Conservation (phyloP, 2,113 vertebrate genomes). For the Pollachius pollachius region DNA sequence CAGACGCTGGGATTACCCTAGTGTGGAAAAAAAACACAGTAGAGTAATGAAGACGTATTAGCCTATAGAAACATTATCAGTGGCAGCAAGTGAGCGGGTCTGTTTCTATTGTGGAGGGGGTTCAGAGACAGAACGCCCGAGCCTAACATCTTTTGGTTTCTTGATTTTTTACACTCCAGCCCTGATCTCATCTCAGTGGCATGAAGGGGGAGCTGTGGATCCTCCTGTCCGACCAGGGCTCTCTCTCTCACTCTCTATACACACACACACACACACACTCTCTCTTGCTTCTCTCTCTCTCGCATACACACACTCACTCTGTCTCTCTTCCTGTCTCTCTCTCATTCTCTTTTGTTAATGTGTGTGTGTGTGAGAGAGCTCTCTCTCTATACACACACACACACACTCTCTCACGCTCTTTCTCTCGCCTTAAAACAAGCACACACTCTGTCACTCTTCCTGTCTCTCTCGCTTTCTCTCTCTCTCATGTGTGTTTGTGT, state of each 20-base stretch:
- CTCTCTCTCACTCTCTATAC: slow-evolving; percentile 46
- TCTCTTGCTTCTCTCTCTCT: neutral
- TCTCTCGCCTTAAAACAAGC: too few species aligned
- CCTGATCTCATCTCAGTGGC: slow-evolving; percentile 79
- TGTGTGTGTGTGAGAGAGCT: too few species aligned
- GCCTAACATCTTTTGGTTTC: slow-evolving; percentile 30
- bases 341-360: too few species aligned
- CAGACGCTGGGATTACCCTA: neutral
- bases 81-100: slow-evolving; percentile 19
- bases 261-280: neutral
- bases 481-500: too few species aligned
- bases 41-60: slow-evolving; percentile 62
- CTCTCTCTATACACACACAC: too few species aligned
- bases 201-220: slow-evolving; percentile 98
- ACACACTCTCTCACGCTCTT: too few species aligned
- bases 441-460: too few species aligned
- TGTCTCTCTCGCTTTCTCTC: too few species aligned
- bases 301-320: neutral
- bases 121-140: slow-evolving; percentile 26
- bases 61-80: slow-evolving; percentile 41
- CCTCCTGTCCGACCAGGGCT: slow-evolving; percentile 79
- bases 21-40: slow-evolving; percentile 27
- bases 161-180: neutral
- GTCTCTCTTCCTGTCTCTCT: neutral
- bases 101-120: slow-evolving; percentile 17